Percentiles rank a stretch among this genome's conserved stretches.
Conservation (phyloP, 2,113 vertebrate genomes). For the Cottus gobio region DNA sequence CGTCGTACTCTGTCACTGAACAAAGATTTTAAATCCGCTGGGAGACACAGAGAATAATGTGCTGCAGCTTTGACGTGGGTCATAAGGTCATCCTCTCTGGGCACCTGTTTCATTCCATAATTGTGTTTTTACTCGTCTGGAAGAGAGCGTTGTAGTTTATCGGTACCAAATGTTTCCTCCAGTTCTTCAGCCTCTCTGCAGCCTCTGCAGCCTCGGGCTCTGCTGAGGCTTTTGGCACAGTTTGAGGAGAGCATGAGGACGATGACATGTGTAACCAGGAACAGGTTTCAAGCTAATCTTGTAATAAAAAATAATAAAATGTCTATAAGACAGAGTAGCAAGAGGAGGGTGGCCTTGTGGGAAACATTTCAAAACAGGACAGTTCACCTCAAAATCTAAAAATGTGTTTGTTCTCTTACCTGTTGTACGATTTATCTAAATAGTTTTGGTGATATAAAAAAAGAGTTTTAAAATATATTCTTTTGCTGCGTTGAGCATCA, state of each 20-base stretch:
- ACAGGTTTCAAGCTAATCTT: neutral
- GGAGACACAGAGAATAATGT: neutral
- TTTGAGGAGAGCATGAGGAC: neutral
- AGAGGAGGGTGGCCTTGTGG: too few species aligned
- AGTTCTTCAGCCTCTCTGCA: neutral
- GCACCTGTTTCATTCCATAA: conserved; percentile 16
- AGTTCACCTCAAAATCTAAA: too few species aligned
- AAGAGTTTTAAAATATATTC: neutral
- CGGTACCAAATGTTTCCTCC: conserved; percentile 45
- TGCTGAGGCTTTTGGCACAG: neutral
- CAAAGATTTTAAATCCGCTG: neutral
- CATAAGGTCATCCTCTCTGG: neutral
- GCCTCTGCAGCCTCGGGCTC: neutral
- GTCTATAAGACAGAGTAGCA: neutral
- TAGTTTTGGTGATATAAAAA: too few species aligned
- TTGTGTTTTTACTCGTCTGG: conserved; percentile 12
- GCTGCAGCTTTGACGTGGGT: conserved; percentile 19
- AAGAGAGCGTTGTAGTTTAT: conserved; percentile 16
- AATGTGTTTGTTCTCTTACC: too few species aligned
- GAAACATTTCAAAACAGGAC: too few species aligned
- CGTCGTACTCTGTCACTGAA: neutral
- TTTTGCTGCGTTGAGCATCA: neutral
- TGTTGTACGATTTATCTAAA: too few species aligned
- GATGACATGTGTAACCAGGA: neutral
- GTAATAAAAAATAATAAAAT: neutral